Conservation (phyloP, 2,797 vertebrate genomes). For the Schizopygopsis malacanthus region DNA sequence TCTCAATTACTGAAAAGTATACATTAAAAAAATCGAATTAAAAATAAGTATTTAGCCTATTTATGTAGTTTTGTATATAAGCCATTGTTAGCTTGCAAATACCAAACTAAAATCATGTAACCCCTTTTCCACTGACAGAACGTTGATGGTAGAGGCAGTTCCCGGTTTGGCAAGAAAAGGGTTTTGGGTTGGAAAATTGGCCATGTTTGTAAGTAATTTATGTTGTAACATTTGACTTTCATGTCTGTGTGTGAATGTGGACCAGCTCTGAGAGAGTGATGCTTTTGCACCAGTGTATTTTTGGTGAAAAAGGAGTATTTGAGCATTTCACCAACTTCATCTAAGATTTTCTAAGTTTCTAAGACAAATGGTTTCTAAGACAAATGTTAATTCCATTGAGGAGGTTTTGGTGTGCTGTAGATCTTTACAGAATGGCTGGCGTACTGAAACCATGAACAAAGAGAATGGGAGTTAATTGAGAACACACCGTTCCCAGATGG, state of each 20-base stretch:
- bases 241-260: conserved; percentile 11
- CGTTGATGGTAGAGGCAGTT: not conserved
- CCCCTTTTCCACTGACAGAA: conserved; percentile 18
- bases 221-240: not conserved
- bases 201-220: not conserved
- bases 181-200: conserved; percentile 33
- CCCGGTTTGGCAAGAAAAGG: conserved; percentile 4
- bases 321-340: conserved; percentile 10
- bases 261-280: not conserved
- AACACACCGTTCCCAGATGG: conserved; percentile 80
- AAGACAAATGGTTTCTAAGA: conserved; percentile 44
- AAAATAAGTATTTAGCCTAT: not conserved
- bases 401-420: conserved; percentile 63
- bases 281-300: not conserved
- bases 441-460: conserved; percentile 68
- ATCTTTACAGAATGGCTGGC: conserved; percentile 70
- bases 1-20: not conserved
- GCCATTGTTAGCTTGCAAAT: conserved; percentile 2
- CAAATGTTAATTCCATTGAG: conserved; percentile 53
- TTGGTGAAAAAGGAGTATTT: not conserved
- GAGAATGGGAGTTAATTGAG: conserved; percentile 77
- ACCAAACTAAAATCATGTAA: not conserved
- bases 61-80: not conserved
- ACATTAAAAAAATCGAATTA: not conserved
- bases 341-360: conserved; percentile 7